phyloP scores from a whole-genome alignment of 2,113 vertebrate species.

The Hippocampus abdominalis region DNA sequence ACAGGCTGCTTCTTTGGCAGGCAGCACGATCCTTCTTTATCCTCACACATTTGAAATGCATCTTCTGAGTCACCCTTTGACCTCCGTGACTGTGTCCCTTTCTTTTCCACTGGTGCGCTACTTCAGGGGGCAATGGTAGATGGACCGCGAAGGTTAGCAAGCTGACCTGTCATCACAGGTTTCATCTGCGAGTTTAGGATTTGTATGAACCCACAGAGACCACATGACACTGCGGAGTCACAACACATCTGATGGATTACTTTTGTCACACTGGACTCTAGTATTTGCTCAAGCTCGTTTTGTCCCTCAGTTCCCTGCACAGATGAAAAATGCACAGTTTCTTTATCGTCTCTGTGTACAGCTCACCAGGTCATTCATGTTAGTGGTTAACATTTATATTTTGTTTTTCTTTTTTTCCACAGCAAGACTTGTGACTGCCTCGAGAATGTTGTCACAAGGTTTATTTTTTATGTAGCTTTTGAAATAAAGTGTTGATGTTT shows the following conservation, averaged over 20 bases:
- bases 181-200: conserved; percentile 19
- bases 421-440: not conserved
- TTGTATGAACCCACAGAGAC: conserved; percentile 6
- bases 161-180: conserved; percentile 52
- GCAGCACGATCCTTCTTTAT: conserved; percentile 14
- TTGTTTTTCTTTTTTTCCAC: not conserved
- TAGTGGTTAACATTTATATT: not conserved
- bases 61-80: conserved; percentile 39
- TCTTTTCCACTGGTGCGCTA: conserved; percentile 35
- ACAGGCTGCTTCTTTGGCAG: conserved; percentile 29
- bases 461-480: not conserved
- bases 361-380: not conserved
- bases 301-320: not conserved
- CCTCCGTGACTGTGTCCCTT: conserved; percentile 44
- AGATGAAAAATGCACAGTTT: not conserved
- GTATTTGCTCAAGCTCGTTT: conserved; percentile 8
- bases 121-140: conserved; percentile 2
- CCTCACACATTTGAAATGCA: conserved; percentile 40
- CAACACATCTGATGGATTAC: conserved; percentile 25
- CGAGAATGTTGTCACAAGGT: not conserved
- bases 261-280: conserved; percentile 11
- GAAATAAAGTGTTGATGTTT: not conserved
- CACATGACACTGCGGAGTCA: conserved; percentile 24
- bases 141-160: conserved; percentile 44
- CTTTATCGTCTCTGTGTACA: not conserved